These are phyloP conservation scores for Sabatieria punctata DNA, from an alignment of 2,888 invertebrate species.

Conservation along the genomic window DNA sequence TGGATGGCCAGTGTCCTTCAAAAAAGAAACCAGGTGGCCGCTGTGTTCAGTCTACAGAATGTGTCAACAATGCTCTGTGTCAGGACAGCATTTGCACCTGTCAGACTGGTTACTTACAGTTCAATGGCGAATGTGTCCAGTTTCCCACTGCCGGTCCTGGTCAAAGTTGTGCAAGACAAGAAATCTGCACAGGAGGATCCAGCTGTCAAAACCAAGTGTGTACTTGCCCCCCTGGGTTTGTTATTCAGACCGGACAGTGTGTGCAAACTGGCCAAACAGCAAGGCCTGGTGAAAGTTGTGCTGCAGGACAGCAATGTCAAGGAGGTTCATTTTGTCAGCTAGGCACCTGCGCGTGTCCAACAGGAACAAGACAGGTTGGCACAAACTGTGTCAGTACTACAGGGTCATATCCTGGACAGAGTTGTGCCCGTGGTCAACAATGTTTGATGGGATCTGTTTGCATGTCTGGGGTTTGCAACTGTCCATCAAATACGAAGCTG, in stretches of 20 bases:
- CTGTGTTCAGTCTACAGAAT: too few species aligned
- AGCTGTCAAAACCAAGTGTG: background rate
- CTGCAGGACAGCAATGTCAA: slow-evolving; percentile 12
- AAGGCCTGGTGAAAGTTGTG: slow-evolving; percentile 1
- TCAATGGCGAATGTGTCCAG: slow-evolving; percentile 2
- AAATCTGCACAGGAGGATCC: slow-evolving; percentile 2
- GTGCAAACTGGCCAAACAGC: background rate
- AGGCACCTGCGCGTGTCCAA: slow-evolving; percentile 17
- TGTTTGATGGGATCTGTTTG: slow-evolving; percentile 1
- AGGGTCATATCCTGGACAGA: slow-evolving; percentile 1
- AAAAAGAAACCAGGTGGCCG: too few species aligned
- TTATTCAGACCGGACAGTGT: background rate
- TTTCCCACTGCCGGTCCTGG: background rate
- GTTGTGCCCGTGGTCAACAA: background rate
- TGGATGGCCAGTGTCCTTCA: too few species aligned
- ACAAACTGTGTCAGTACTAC: background rate
- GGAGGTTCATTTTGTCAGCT: slow-evolving; percentile 22
- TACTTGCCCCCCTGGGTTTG: background rate
- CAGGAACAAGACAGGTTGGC: background rate
- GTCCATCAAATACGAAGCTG: background rate
- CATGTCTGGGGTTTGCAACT: slow-evolving; percentile 17
- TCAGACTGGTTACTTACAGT: too few species aligned
- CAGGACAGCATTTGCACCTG: too few species aligned
- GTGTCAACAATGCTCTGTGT: too few species aligned
- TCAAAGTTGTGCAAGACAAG: background rate